Evolutionary conservation across 2,113 vertebrate species (phyloP).

Genomic region (Alectura lathami): DNA sequence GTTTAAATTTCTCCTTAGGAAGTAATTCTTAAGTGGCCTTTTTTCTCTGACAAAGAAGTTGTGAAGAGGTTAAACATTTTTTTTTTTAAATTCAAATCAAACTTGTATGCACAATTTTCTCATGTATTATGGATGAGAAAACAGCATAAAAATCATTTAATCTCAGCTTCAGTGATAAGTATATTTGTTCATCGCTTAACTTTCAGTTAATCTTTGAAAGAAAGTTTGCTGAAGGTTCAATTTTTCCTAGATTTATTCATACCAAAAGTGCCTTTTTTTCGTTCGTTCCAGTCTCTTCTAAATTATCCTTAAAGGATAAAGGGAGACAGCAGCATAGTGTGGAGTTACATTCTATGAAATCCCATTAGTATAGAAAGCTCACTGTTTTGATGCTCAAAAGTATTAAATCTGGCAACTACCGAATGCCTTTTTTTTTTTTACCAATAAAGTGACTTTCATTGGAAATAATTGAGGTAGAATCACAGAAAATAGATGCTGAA

Average conservation of each 20-base stretch:
- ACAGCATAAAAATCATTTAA: neutral
- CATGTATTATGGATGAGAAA: neutral
- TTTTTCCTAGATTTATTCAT: neutral
- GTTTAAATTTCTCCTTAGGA: conserved; percentile 31
- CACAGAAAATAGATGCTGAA: neutral
- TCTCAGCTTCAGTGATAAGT: neutral
- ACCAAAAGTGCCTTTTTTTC: neutral
- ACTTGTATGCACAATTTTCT: neutral
- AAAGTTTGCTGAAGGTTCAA: neutral
- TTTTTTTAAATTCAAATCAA: neutral
- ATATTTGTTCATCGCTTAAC: neutral
- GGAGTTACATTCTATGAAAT: neutral
- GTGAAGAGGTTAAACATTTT: neutral
- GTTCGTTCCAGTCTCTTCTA: neutral
- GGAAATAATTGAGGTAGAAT: conserved; percentile 1
- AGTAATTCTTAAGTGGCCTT: neutral
- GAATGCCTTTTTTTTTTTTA: conserved; percentile 35
- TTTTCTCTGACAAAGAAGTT: neutral
- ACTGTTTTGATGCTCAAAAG: neutral
- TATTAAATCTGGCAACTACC: neutral
- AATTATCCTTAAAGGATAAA: neutral
- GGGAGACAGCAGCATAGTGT: neutral
- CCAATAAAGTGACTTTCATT: neutral
- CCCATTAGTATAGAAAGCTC: neutral
- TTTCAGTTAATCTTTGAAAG: neutral